Base-by-base conservation (phyloP, 2,888 invertebrate genomes). In the Coremacera marginata region DNA sequence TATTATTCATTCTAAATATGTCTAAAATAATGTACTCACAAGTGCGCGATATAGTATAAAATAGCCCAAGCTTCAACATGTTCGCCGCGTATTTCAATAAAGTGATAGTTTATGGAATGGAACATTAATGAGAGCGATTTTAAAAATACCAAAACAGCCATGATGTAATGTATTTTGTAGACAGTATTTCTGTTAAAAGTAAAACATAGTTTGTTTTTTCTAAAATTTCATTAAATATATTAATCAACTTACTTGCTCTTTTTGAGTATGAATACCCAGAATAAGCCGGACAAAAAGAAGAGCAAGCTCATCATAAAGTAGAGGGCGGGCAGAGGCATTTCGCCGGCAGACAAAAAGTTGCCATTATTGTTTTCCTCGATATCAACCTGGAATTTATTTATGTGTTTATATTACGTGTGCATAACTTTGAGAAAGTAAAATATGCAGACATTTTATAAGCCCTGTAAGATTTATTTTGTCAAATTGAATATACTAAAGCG, bases 11-110 rank as follows among this genome's bases (percentile, higher is more conserved):
- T 31, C 5, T 63, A 63, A 63, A 3, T 8, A 55, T 55, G 19
- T 19, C 1, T 55, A 3, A 9, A 1, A 11, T 34, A 34, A 55
- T n/a, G 5, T 86, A 93, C 94, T 93, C 90, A 96, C 94, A 99
- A 91, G 91, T 99, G 99, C n/a, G 98, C 97, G 73, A 99, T 95
- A 86, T 99, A 99, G 89, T 95, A 99, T 2, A 99, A 90, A 83
- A 99, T 96, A 0, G 99, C 99, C 98, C 99, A 99, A 0, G 98
- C 95, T 31, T 98, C 97, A 5, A 98, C 95, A 86, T 98, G 98
- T 82, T 96, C 95, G 0, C 99, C 99, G 81, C 95, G 93, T 19
- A 93, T 94, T 89, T 97, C 95, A 86, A 99, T 98, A 87, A 96
- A 98, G 88, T 98, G 97, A 86, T 94, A 97, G 88, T 97, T 96